Evolutionary conservation across 2,113 vertebrate genomes (phyloP), one percentile per base, ranked within the genome.

Genomic region (Conger conger): DNA sequence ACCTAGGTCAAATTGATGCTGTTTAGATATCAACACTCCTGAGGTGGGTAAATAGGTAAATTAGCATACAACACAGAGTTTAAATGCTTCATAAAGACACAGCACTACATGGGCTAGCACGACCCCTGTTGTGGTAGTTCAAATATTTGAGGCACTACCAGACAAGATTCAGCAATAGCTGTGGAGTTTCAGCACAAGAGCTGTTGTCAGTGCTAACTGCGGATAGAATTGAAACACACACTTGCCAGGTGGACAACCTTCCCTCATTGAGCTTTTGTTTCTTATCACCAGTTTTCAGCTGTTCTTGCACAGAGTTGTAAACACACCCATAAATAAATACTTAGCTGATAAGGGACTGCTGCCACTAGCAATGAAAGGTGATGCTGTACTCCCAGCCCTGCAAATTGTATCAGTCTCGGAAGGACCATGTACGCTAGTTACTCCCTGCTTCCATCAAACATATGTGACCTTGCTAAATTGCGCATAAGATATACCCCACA

Each of bases 291-390:
- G 38, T 77, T 79, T 63, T 68, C 50, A 42, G n/a, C 27, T 16
- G 76, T 36, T 82, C 50, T 30, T 84, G 2, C 33, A 38, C 6
- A 45, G 7, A 23, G 73, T 36, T 42, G 33, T 40, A 83, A 83
- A 50, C 76, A 81, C 86, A 16, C 76, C 77, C 81, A 73, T 83
- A 35, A 80, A 60, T 53, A 85, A 85, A 87, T 42, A 76, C 40
- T 68, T 16, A 85, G 80, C 35, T 83, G 81, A 85, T 87, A 81
- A 84, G 45, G 54, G 33, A 27, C 20, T 42, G 33, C 23, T 68
- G 36, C 50, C 11, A 45, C 20, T 38, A 40, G 73, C 76, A 63
- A 77, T 84, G 27, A 79, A 73, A 33, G n/a, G 77, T 30, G 23
- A 60, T 13, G 42, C 36, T 76, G 76, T 36, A 36, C 81, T 36